These are phyloP conservation scores for Acleris holmiana DNA, from an alignment of 2,888 invertebrate species.

Conservation along the genomic window DNA sequence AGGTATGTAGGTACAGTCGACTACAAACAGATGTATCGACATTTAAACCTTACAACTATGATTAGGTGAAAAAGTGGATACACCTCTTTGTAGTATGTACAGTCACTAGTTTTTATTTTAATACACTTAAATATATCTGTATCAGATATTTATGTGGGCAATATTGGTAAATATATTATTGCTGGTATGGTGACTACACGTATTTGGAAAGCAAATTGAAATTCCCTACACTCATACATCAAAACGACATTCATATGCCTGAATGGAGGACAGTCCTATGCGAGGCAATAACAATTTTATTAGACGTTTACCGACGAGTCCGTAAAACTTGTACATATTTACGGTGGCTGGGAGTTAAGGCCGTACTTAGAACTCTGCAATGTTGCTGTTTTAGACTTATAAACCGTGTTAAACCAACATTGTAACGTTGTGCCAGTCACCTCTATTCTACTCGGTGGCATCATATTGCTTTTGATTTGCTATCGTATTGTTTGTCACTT, in stretches of 20 bases:
- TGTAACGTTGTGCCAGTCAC: background rate
- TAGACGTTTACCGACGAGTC: constrained; percentile 14
- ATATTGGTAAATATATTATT: too few species aligned
- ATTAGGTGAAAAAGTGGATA: too few species aligned
- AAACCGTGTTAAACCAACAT: background rate
- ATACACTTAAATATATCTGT: too few species aligned
- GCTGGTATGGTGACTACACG: background rate
- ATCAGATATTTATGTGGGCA: too few species aligned
- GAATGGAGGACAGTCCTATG: constrained; percentile 6
- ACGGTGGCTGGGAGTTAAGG: constrained; percentile 14
- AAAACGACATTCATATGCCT: constrained; percentile 20
- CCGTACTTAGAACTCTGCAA: background rate
- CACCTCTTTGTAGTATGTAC: too few species aligned
- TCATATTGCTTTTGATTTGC: too few species aligned
- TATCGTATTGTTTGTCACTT: too few species aligned
- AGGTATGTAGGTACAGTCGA: too few species aligned
- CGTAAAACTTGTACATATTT: constrained; percentile 27
- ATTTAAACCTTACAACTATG: too few species aligned
- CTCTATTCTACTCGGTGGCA: too few species aligned
- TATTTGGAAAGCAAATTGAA: constrained; percentile 7
- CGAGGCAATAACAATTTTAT: constrained; percentile 27
- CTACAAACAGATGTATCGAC: too few species aligned
- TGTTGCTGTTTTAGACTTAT: background rate
- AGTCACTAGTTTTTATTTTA: too few species aligned
- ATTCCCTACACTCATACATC: constrained; percentile 11